Base-by-base conservation (phyloP, 2,888 invertebrate species). In the Phymatocera aterrima region DNA sequence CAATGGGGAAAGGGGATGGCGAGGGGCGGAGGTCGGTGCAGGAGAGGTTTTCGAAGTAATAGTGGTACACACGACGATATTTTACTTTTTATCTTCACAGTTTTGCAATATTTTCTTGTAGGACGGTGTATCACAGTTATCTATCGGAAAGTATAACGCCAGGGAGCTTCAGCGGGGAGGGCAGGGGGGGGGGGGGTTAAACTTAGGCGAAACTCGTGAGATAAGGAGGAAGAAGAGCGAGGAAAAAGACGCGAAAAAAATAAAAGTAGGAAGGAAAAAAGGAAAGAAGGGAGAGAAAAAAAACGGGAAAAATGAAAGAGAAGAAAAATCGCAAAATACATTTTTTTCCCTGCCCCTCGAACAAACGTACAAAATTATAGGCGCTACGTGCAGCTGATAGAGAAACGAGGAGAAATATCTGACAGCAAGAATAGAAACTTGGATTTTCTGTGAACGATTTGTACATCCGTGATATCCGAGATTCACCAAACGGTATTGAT, bases 41-140 rank as follows among this genome's bases (percentile, higher is more conserved):
- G n/a, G 31, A n/a, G 18, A 12, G 21, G 40, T 10, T 68, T 18
- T 28, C 40, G 12, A 51, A 34, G 51, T 72, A 72, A n/a, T n/a
- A 48, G 51, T 48, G 46, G 77, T 57, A 54, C 70, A 70, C 70
- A 68, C 57, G 65, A 54, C 54, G 68, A 78, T 78, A 78, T 78
- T 72, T 78, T 57, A 78, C 43, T 78, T 40, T 70, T 78, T 78
- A 78, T 78, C 78, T 70, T 24, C 3, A 57, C 78, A 78, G 78
- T 78, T 70, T 78, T 57, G 68, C 68, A 70, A 78, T 78, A 78
- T 78, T 78, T 78, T 21, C 70, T 31, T 31, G 18, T 31, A 65
- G 54, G 37, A 31, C 78, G 78, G 78, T 78, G 54, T 78, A 78
- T 78, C 78, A 78, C 31, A 78, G 54, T 78, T 78, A 78, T 78